phyloP scores from a whole-genome alignment of 2,888 invertebrate genomes.

The Colletes collaris region DNA sequence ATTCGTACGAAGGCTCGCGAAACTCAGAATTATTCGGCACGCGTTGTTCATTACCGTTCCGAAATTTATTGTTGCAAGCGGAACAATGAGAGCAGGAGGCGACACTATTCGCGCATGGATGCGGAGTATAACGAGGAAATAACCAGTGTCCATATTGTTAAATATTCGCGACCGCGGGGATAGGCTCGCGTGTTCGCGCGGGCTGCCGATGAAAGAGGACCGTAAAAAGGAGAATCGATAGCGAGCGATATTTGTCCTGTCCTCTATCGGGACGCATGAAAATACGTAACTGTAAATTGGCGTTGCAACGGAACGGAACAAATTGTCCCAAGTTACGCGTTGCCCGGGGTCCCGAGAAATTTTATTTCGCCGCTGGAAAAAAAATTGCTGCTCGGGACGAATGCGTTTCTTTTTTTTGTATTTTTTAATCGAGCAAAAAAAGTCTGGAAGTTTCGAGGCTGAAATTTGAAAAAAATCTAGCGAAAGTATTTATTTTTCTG shows the following conservation, averaged over 20 bases:
- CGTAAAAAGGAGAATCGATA: constrained; percentile 40
- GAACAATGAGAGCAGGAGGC: not conserved
- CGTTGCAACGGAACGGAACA: not conserved
- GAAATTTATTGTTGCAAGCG: constrained; percentile 37
- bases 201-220: not conserved
- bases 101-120: not conserved
- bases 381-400: not conserved
- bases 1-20: not conserved
- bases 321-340: not conserved
- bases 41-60: constrained; percentile 32
- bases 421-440: not conserved
- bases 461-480: not conserved
- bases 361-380: not conserved
- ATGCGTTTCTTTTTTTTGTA: not conserved
- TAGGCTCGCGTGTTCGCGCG: constrained; percentile 29
- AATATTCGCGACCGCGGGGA: constrained; percentile 48
- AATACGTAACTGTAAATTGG: not conserved
- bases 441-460: not conserved
- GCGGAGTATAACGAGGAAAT: constrained; percentile 41
- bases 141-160: constrained; percentile 53
- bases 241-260: constrained; percentile 15
- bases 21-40: constrained; percentile 18
- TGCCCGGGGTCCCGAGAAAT: not conserved
- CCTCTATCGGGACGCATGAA: not conserved
- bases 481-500: not conserved